Conservation (phyloP, 2,113 vertebrate genomes). For the Rhabdomys dilectus region DNA sequence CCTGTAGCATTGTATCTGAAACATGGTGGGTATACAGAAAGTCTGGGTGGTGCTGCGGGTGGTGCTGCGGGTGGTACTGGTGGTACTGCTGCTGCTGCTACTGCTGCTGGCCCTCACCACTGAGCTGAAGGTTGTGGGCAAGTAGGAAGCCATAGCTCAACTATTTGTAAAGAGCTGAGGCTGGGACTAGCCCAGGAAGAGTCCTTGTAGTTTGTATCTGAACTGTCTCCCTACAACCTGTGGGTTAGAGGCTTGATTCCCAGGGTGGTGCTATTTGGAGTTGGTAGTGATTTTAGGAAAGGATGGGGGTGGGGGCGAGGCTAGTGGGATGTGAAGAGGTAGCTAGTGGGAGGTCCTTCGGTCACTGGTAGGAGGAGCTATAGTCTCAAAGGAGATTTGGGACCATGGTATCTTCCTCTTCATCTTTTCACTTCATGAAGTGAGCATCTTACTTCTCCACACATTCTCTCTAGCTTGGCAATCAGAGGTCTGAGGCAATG, state of each 20-base stretch:
- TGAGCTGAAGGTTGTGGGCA: not conserved
- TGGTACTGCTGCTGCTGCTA: not conserved
- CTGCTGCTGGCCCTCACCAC: no score
- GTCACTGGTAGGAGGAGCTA: not conserved
- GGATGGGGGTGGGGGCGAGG: not conserved
- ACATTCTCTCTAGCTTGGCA: not conserved
- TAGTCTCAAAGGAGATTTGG: not conserved
- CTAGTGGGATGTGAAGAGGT: not conserved
- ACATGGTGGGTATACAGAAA: not conserved
- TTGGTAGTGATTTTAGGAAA: not conserved
- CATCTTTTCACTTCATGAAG: not conserved
- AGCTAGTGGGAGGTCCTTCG: not conserved
- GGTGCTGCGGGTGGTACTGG: not conserved
- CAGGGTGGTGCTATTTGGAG: not conserved
- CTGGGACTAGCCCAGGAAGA: not conserved
- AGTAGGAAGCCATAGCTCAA: accelerated
- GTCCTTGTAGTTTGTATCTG: not conserved
- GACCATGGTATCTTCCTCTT: not conserved
- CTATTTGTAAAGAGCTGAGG: not conserved
- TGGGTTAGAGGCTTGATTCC: not conserved
- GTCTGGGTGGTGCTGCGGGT: not conserved
- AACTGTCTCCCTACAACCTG: not conserved
- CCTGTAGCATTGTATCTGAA: not conserved
- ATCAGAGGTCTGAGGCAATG: not conserved
- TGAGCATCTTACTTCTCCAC: not conserved